Percentiles rank a stretch among this genome's conserved stretches.
phyloP scores from a whole-genome alignment of 2,888 invertebrate species.

The Ectemnius continuus region DNA sequence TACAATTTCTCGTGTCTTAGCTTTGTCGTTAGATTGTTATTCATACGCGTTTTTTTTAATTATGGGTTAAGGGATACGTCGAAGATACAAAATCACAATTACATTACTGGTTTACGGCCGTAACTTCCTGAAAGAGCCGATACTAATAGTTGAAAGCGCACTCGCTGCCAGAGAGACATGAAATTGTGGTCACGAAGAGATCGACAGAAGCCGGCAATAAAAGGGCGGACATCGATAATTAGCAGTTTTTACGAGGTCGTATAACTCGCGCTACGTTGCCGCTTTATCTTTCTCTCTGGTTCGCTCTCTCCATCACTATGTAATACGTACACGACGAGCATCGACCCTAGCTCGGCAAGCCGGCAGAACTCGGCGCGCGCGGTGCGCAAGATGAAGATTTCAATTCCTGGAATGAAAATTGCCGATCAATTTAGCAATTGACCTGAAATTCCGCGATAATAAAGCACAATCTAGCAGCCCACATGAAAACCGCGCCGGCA shows the following conservation, averaged over 20 bases:
- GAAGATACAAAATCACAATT: too few relatives aligned
- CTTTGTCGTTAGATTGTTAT: too few relatives aligned
- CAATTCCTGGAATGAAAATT: constrained; percentile 76
- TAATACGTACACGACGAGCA: constrained; percentile 50
- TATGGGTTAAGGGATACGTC: too few relatives aligned
- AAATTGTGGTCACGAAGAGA: constrained; percentile 38
- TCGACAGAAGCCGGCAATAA: constrained; percentile 67
- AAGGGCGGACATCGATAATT: constrained; percentile 74
- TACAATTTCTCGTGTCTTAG: too few relatives aligned
- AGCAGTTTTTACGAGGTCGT: constrained; percentile 70
- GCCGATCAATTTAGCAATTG: constrained; percentile 76
- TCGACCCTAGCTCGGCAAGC: constrained; percentile 55
- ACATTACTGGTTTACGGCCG: too few relatives aligned
- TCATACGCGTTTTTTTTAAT: too few relatives aligned
- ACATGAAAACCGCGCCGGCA: constrained; percentile 52
- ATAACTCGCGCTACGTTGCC: constrained; percentile 31
- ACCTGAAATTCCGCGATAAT: constrained; percentile 74
- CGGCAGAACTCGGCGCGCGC: constrained; percentile 30
- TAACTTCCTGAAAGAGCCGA: too few relatives aligned
- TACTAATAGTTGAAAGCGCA: background rate
- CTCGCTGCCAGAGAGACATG: constrained; percentile 15
- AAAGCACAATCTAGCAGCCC: constrained; percentile 69
- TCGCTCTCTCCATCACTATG: constrained; percentile 12
- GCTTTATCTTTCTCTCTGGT: constrained; percentile 10
- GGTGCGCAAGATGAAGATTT: constrained; percentile 69